Percentiles rank a stretch among this genome's conserved stretches.
phyloP scores from a whole-genome alignment of 2,888 invertebrate species.

The Drosophila prostipennis region DNA sequence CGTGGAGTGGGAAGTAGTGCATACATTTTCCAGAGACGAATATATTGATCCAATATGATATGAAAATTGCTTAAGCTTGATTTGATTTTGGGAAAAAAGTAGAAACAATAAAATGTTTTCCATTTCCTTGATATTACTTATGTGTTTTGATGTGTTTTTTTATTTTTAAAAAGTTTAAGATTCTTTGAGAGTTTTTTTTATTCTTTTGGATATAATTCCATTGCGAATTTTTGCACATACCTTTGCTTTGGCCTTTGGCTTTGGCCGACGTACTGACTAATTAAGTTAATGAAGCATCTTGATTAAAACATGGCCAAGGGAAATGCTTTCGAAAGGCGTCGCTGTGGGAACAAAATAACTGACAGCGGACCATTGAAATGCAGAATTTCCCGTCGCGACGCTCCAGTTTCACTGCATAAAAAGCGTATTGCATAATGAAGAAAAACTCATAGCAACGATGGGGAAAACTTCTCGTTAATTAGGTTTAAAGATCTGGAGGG shows the following conservation, averaged over 20 bases:
- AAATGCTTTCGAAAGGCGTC: slow-evolving; percentile 35
- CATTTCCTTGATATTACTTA: too few species aligned
- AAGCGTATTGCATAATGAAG: slow-evolving; percentile 41
- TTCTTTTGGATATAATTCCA: too few species aligned
- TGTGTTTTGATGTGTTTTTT: too few species aligned
- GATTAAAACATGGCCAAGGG: slow-evolving; percentile 48
- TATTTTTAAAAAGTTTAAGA: too few species aligned
- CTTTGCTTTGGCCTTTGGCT: background rate
- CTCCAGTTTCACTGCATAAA: slow-evolving; percentile 19
- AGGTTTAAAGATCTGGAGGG: slow-evolving; percentile 47
- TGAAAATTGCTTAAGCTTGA: background rate
- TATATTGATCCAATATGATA: slow-evolving; percentile 12
- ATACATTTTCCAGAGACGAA: slow-evolving; percentile 30
- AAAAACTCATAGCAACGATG: slow-evolving; percentile 29
- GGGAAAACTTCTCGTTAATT: slow-evolving; percentile 54
- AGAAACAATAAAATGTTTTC: too few species aligned
- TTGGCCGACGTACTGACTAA: slow-evolving; percentile 36
- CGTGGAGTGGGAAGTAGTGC: slow-evolving; percentile 34
- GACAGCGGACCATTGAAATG: slow-evolving; percentile 45
- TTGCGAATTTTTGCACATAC: background rate
- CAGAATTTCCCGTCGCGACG: background rate
- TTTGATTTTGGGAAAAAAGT: too few species aligned
- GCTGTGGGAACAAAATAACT: slow-evolving; percentile 17
- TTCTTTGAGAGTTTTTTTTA: too few species aligned
- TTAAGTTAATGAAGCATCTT: slow-evolving; percentile 64